phyloP scores from a whole-genome alignment of 2,113 vertebrate genomes.

The Anarrhichthys ocellatus region DNA sequence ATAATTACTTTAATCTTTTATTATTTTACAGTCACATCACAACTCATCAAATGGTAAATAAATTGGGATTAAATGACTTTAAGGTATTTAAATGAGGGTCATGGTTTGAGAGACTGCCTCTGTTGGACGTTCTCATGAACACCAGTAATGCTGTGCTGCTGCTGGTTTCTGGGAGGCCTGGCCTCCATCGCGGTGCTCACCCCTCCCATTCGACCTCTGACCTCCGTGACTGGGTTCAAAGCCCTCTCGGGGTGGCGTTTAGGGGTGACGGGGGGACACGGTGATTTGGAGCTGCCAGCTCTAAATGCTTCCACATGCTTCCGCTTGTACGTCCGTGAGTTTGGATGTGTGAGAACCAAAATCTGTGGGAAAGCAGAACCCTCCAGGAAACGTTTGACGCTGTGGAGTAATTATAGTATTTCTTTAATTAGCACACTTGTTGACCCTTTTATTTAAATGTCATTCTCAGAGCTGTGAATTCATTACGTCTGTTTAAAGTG shows the following conservation, averaged over 20 bases:
- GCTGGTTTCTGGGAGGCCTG: conserved; percentile 49
- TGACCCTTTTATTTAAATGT: not conserved
- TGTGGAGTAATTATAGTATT: not conserved
- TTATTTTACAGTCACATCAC: not conserved
- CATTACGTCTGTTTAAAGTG: not conserved
- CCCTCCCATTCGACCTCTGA: conserved; percentile 69
- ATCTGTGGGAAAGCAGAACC: conserved; percentile 33
- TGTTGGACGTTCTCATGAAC: not conserved
- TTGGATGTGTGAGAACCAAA: conserved; percentile 15
- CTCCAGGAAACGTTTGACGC: not conserved
- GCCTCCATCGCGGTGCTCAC: conserved; percentile 45
- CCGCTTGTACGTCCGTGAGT: conserved; percentile 14
- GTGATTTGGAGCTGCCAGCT: conserved; percentile 54
- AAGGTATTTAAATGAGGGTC: not conserved
- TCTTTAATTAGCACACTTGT: not conserved
- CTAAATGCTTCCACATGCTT: conserved; percentile 80
- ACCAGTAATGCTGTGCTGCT: not conserved
- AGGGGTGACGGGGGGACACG: conserved; percentile 58
- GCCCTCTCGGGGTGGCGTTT: conserved; percentile 61
- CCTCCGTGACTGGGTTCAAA: conserved; percentile 63
- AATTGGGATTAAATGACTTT: not conserved
- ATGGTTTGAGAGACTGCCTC: not conserved
- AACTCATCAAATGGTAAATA: not conserved
- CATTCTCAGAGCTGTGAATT: not conserved
- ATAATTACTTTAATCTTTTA: not conserved